Evolutionary conservation across 53 echinoderm and acorn worm species (phyloP).

Genomic region (Echinometra lucunter): DNA sequence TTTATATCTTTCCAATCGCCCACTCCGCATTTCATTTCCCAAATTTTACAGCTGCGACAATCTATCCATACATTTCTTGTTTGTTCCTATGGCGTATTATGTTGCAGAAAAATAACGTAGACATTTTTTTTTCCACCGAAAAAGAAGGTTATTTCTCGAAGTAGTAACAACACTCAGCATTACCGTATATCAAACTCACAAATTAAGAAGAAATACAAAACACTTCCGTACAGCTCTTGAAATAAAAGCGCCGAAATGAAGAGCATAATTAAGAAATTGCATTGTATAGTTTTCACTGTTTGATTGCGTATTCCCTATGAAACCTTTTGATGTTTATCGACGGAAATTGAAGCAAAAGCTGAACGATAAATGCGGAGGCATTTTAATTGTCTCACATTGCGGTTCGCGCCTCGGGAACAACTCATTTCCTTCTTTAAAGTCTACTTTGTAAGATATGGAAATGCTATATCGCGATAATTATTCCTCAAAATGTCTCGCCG

Average conservation of each 20-base stretch:
- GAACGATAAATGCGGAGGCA: slow-evolving; percentile 39
- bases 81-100: background rate
- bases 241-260: background rate
- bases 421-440: slow-evolving; percentile 44
- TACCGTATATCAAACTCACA: background rate
- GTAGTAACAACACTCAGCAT: background rate
- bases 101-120: background rate
- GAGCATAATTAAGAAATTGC: slow-evolving; percentile 20
- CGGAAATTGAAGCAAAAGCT: slow-evolving; percentile 53
- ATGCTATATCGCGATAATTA: slow-evolving; percentile 67
- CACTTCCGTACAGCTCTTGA: background rate
- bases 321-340: slow-evolving; percentile 49
- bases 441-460: slow-evolving; percentile 60
- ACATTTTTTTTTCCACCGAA: background rate
- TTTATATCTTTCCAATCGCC: background rate
- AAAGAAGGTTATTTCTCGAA: background rate
- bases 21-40: background rate
- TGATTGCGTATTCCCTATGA: slow-evolving; percentile 10
- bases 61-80: background rate
- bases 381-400: slow-evolving; percentile 55
- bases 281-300: slow-evolving; percentile 43
- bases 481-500: slow-evolving; percentile 55
- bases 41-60: no score
- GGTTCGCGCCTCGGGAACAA: slow-evolving; percentile 54
- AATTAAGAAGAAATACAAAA: background rate